A percentile compares a stretch with the other conserved stretches of the same genome.
Evolutionary conservation across 1,140 invertebrate genomes (phyloP).

Genomic region (Lepeophtheirus salmonis): DNA sequence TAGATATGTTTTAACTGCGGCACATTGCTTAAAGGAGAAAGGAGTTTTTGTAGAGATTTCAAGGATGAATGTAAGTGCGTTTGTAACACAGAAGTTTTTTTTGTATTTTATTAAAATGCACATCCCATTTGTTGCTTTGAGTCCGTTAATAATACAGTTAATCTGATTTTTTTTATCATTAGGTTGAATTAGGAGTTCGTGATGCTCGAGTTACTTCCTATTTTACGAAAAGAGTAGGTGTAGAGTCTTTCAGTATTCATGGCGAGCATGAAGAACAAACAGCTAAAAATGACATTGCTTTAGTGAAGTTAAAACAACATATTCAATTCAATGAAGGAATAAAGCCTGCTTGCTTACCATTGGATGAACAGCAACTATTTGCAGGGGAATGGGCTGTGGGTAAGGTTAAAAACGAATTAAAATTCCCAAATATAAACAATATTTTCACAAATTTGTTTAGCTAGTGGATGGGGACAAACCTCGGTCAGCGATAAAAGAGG

Average conservation of each 20-base stretch:
- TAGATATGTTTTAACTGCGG: not conserved
- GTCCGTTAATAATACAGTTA: not conserved
- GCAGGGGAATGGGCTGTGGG: not conserved
- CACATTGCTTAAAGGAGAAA: not conserved
- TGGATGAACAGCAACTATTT: not conserved
- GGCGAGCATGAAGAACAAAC: not conserved
- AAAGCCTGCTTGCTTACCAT: not conserved
- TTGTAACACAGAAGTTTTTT: not conserved
- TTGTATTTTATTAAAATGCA: not conserved
- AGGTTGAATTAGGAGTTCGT: not conserved
- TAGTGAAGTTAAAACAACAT: not conserved
- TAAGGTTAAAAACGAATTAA: not conserved
- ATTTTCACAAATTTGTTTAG: no score
- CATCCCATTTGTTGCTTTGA: not conserved
- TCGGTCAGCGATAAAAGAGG: not conserved
- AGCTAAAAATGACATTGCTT: not conserved
- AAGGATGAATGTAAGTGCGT: not conserved
- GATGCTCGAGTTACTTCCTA: not conserved
- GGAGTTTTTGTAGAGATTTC: not conserved
- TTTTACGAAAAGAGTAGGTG: not conserved
- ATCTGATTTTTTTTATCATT: not conserved
- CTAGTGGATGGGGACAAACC: not conserved
- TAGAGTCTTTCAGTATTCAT: not conserved
- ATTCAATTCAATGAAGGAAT: not conserved
- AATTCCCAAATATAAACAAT: not conserved